Conservation (phyloP, 2,888 invertebrate genomes). For the Agrotis ipsilon region DNA sequence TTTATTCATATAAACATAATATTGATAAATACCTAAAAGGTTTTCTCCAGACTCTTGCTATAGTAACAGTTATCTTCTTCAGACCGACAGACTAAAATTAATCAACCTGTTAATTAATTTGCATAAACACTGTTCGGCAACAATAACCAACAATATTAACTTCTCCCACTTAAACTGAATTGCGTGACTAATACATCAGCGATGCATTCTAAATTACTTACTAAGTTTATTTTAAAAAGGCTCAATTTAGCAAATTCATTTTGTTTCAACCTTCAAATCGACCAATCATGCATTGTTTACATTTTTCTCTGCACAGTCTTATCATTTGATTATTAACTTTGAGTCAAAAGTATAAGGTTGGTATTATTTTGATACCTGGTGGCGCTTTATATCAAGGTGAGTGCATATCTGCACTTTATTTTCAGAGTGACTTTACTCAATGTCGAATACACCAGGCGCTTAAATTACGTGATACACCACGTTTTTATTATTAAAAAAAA, state of each 20-base stretch:
- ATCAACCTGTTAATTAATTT: not conserved
- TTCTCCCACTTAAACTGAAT: slow-evolving; percentile 1
- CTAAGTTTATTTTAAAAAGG: slow-evolving; percentile 51
- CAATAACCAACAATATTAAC: slow-evolving; percentile 15
- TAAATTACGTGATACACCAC: slow-evolving; percentile 1
- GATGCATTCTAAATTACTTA: slow-evolving; percentile 30
- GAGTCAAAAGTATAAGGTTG: not conserved
- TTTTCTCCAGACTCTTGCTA: not conserved
- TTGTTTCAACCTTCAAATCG: slow-evolving; percentile 45
- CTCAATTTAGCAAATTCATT: slow-evolving; percentile 24
- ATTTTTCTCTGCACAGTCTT: slow-evolving; percentile 17
- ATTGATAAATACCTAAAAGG: too few species aligned
- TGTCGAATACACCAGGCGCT: slow-evolving; percentile 40
- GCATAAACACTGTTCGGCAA: slow-evolving; percentile 7
- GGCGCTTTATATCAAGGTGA: slow-evolving; percentile 20
- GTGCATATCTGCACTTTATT: slow-evolving; percentile 57
- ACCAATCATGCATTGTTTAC: slow-evolving; percentile 51
- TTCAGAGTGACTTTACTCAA: slow-evolving; percentile 58
- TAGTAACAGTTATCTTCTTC: not conserved
- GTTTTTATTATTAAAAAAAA: too few species aligned
- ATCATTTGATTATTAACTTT: slow-evolving; percentile 17
- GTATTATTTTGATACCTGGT: slow-evolving; percentile 2
- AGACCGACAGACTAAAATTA: not conserved
- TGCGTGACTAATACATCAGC: slow-evolving; percentile 29
- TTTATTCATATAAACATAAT: too few species aligned